Evolutionary conservation across 2,888 invertebrate genomes (phyloP).

Genomic region (Drosophila tanythrix): DNA sequence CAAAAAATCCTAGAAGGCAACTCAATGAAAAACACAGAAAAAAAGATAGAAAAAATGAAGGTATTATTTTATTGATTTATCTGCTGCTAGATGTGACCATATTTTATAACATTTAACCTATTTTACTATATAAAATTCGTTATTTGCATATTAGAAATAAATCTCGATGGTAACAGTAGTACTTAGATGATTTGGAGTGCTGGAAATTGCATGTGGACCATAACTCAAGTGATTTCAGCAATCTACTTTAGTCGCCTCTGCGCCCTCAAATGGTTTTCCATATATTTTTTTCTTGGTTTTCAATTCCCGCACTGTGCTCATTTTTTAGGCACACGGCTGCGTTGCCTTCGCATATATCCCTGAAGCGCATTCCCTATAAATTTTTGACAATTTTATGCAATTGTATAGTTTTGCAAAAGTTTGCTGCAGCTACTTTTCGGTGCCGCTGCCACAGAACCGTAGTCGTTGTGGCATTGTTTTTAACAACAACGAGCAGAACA

Average conservation of each 20-base stretch:
- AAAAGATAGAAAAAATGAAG: neutral
- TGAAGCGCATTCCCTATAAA: conserved; percentile 74
- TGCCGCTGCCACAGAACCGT: conserved; percentile 43
- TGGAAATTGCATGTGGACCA: neutral
- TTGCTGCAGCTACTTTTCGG: conserved; percentile 79
- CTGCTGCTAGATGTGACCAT: neutral
- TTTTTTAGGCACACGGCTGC: conserved; percentile 38
- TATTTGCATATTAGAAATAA: neutral
- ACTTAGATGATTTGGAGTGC: neutral
- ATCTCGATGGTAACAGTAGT: neutral
- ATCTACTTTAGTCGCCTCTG: conserved; percentile 51
- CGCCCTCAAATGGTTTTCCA: conserved; percentile 28
- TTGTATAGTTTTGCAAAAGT: conserved; percentile 79
- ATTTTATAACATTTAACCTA: neutral
- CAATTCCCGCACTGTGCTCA: conserved; percentile 39
- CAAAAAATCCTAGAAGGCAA: neutral
- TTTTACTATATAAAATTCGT: neutral
- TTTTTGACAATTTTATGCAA: conserved; percentile 81
- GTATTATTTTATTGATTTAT: neutral
- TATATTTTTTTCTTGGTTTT: conserved; percentile 10
- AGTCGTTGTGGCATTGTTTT: conserved; percentile 72
- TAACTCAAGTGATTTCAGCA: conserved; percentile 5
- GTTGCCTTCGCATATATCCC: conserved; percentile 47
- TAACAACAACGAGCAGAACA: conserved; percentile 37
- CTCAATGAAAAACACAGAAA: neutral